Base-by-base conservation (phyloP, 2,888 invertebrate species). In the Conus canariensis region DNA sequence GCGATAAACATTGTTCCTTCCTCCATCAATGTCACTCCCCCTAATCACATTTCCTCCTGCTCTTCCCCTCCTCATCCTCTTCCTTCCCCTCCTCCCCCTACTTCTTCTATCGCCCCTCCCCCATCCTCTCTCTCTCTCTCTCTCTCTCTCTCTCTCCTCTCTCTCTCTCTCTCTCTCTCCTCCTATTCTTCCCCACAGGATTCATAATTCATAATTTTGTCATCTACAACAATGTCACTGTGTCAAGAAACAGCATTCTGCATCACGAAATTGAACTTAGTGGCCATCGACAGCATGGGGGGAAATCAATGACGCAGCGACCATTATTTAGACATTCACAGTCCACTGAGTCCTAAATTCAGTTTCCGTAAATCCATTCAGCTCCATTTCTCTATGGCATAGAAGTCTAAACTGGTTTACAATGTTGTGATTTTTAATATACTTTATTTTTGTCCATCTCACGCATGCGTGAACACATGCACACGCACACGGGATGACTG, bases 21-120 rank as follows among this genome's bases (percentile, higher is more conserved):
- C 74, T 87, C 70, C 67, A 67, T 70, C 70, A 67, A 67, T 87
- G 70, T 9, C 67, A 67, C 74, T 87, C 87, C 70, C 74, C 25
- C 83, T 83, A 6, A 1, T 30, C 45, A 10, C n/a, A 14, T 6
- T 30, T 22, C 22, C 30, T 30, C 30, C 22, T 8, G 8, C 7
- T 25, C 10, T 25, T 16, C 8, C 8, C 8, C 25, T 25, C 30
- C 74, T 74, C 74, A 5, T 19, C 19, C 74, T 74, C 74, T 74
- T 19, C 19, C 70, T 70, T 19, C 22, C 70, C 22, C 9, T 77
- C 0, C 14, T 8, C 25, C 25, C 25, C 8, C 25, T 8, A 2
- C 25, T 77, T 8, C 16, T 8, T 77, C 25, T 25, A 6, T 77
- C 9, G 25, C 30, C 30, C 5, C 30, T 4, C 30, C 30, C 30